Base-by-base conservation (phyloP, 2,113 vertebrate species). In the Elanoides forficatus region DNA sequence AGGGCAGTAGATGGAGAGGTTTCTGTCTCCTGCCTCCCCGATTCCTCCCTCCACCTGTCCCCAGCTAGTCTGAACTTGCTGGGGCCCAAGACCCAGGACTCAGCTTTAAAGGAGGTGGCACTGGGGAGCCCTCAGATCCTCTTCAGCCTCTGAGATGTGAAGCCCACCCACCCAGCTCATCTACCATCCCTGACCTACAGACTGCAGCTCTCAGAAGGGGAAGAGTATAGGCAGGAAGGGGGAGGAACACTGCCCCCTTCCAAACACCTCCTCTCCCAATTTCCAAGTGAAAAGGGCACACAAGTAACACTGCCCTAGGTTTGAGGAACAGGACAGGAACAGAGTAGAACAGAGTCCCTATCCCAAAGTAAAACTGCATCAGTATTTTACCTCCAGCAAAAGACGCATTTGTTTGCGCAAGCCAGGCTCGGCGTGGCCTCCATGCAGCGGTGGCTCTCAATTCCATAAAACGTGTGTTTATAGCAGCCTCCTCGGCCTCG, bases 371-470 rank as follows among this genome's bases (percentile, higher is more conserved):
- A n/a, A 88, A 36, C 6, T 27, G 83, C 17, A 38, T 5, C 36
- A 34, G 26, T 42, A 20, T 26, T 71, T 97, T 91, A 99, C 99
- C 99, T 99, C 99, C 99, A 99, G 96, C 99, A 99, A 97, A 99
- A 99, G 84, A 99, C 98, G 20, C 99, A 99, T 88, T 99, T 99
- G 97, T 99, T 99, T 7, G 99, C 99, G 45, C 99, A 99, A 19
- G 99, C 99, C 81, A 99, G 97, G 95, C 99, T 99, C 0, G 99
- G 99, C 0, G 99, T 99, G 27, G 99, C 98, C 97, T 99, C 99
- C 99, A 99, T 99, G 98, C 99, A 99, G 47, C 99, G 98, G 84
- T 99, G 99, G 72, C 99, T 99, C 97, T 99, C 99, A 0, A 99
- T 99, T 9, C 99, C 99, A 1, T 99, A 99, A 94, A 99, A 99